These are phyloP conservation scores for Lucinisca nassula DNA, from an alignment of 2,888 invertebrate genomes.

Conservation along the genomic window DNA sequence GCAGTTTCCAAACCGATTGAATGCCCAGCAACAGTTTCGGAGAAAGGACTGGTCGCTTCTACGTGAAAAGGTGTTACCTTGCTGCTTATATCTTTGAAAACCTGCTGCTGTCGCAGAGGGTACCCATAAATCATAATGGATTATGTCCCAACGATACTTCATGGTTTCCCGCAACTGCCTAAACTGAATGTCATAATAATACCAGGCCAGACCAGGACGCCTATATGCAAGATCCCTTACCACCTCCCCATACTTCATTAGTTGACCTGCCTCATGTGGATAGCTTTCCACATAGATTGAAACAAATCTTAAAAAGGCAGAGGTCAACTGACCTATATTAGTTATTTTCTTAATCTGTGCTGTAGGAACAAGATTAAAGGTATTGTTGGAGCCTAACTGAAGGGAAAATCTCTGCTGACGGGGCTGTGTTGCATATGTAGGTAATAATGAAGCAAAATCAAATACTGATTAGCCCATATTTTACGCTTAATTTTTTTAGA, in stretches of 20 bases:
- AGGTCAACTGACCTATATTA: constrained; percentile 21
- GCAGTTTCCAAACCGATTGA: not conserved
- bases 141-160: not conserved
- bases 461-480: not conserved
- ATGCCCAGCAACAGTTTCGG: not conserved
- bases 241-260: constrained; percentile 52
- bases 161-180: not conserved
- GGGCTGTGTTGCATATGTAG: not conserved
- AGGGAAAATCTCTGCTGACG: not conserved
- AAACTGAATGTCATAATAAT: not conserved
- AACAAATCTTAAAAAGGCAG: constrained; percentile 38
- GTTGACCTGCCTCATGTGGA: constrained; percentile 38
- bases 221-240: constrained; percentile 38
- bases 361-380: not conserved
- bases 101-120: not conserved
- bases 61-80: not conserved
- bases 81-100: not conserved
- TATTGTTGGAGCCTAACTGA: not conserved
- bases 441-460: not conserved
- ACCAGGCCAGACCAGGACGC: constrained; percentile 8
- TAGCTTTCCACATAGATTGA: constrained; percentile 25
- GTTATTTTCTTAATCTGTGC: not conserved
- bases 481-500: not conserved
- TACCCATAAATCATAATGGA: not conserved
- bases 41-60: not conserved